These are phyloP conservation scores for Anguilla pacifica DNA, from an alignment of 2,797 vertebrate genomes.

Conservation along the genomic window DNA sequence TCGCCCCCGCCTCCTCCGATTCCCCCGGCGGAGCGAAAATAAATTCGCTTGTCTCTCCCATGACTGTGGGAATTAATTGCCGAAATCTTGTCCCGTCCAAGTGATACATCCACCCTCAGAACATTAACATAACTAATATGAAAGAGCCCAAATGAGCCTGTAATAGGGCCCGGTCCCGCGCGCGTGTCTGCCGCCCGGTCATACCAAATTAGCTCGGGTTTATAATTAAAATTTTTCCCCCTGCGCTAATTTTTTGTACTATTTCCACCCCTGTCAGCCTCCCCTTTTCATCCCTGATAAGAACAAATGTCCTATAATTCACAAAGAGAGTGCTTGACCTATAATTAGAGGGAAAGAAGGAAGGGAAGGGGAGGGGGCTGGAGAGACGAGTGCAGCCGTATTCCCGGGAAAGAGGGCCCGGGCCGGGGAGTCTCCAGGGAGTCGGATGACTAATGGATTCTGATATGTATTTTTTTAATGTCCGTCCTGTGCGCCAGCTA, in stretches of 20 bases:
- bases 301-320: slow-evolving; percentile 98
- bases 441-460: slow-evolving; percentile 96
- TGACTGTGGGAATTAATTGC: slow-evolving; percentile 99
- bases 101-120: slow-evolving; percentile 99
- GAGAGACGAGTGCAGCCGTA: slow-evolving; percentile 52
- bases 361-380: slow-evolving; percentile 66
- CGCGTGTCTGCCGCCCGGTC: slow-evolving; percentile 98
- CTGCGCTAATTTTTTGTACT: slow-evolving; percentile 69
- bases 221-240: slow-evolving; percentile 91
- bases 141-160: slow-evolving; percentile 99
- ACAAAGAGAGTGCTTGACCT: slow-evolving; percentile 98
- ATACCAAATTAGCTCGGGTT: slow-evolving; percentile 99
- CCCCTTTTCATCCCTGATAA: slow-evolving; percentile 85
- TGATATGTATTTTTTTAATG: slow-evolving; percentile 85
- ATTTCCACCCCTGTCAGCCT: slow-evolving; percentile 64
- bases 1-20: slow-evolving; percentile 93
- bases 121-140: slow-evolving; percentile 99
- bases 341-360: slow-evolving; percentile 95
- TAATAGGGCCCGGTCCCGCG: slow-evolving; percentile 98
- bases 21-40: slow-evolving; percentile 98
- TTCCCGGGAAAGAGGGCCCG: slow-evolving; percentile 79
- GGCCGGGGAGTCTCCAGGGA: slow-evolving; percentile 93
- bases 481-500: slow-evolving; percentile 82
- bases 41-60: slow-evolving; percentile 99
- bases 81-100: slow-evolving; percentile 99